These are phyloP conservation scores for Allobates femoralis DNA, from an alignment of 2,797 vertebrate genomes.

Conservation along the genomic window DNA sequence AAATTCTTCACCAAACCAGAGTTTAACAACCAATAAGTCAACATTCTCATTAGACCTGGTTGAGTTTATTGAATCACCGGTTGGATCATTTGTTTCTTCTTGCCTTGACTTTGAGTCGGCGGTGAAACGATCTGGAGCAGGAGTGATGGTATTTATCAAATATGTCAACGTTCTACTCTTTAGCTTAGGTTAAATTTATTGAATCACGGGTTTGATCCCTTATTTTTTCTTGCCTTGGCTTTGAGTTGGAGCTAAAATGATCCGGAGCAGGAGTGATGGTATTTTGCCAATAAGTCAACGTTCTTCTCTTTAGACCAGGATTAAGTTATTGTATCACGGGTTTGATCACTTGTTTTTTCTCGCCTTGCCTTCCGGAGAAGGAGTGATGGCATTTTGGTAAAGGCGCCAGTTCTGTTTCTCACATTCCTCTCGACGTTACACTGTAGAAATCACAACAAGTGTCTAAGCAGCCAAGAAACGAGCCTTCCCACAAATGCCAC, in stretches of 20 bases:
- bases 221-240: background rate
- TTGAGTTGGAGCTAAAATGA: no score
- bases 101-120: no score
- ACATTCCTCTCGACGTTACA: background rate
- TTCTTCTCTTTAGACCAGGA: background rate
- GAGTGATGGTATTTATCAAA: conserved; percentile 43
- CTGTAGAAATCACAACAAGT: conserved; percentile 38
- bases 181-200: background rate
- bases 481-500: conserved; percentile 20
- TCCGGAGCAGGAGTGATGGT: conserved; percentile 23
- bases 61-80: background rate
- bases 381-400: conserved; percentile 37
- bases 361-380: background rate
- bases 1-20: background rate
- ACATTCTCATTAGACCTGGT: background rate
- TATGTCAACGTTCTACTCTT: background rate
- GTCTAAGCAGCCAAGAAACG: conserved; percentile 14
- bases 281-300: background rate
- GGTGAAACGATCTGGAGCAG: background rate
- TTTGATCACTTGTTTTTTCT: background rate
- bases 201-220: background rate
- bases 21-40: background rate
- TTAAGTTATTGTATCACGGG: background rate
- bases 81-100: background rate
- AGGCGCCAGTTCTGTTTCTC: background rate